Evolutionary conservation across 2,888 invertebrate genomes (phyloP), one percentile per base, ranked within the genome.

Genomic region (Drosophila rellima): DNA sequence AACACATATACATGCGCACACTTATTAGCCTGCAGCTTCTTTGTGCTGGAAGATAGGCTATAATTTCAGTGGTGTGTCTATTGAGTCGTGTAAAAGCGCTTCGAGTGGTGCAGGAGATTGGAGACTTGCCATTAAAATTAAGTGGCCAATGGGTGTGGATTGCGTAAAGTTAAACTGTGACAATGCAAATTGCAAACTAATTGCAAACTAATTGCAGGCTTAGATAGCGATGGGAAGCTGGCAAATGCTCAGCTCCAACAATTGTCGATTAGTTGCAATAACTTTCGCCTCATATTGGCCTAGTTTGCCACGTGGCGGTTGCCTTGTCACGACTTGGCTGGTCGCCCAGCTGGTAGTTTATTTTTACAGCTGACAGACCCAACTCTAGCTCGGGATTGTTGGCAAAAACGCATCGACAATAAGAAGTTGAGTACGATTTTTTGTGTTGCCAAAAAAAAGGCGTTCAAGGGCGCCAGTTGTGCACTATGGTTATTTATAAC

Each of bases 401-500:
- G 52, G 15, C 29, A 42, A 42, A 61, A 42, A 42, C 42, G 57
- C 54, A 54, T 54, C 31, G 72, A 40, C 56, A 57, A 52, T 64
- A 39, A 17, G 55, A 54, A 54, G 17, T 54, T 29, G 47, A 73
- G 56, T 70, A 64, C 33, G 50, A 59, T 42, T 35, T 13, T 62
- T 45, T 54, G 52, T 56, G 15, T 50, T 40, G 54, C 51, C 47
- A 26, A 23, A 42, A 42, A 23, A 29, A 85, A 57, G 65, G 74
- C 84, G 64, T 74, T 88, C 83, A 83, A 83, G 83, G 89, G 54
- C 89, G 65, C 59, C 70, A 64, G 61, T 74, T 70, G 45, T 66
- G 60, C 69, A 69, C 62, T 63, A 44, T 45, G 54, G 70, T 77
- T 86, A 86, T 82, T 88, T 82, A 88, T 82, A 88, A 71, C 86